Evolutionary conservation across 2,797 vertebrate genomes (phyloP).

Genomic region (Poeciliopsis turneri): DNA sequence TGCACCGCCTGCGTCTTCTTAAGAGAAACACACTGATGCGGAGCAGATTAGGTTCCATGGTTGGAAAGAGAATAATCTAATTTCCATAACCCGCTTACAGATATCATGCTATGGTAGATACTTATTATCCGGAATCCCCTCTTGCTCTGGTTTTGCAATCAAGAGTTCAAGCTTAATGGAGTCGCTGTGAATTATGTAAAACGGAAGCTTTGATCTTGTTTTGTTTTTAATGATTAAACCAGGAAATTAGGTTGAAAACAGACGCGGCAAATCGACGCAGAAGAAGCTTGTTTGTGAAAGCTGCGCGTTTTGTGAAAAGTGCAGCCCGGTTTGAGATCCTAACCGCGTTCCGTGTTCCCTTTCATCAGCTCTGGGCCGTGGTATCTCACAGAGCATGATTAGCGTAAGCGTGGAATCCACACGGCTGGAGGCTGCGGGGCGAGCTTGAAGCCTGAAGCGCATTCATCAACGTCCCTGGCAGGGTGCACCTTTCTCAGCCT

Average conservation of each 20-base stretch:
- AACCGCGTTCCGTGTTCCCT: constrained; percentile 57
- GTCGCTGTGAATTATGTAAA: constrained; percentile 33
- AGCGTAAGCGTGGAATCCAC: constrained; percentile 79
- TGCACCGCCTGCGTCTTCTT: constrained; percentile 24
- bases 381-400: constrained; percentile 81
- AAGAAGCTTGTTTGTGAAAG: constrained; percentile 21
- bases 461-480: constrained; percentile 86
- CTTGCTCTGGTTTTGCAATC: constrained; percentile 64
- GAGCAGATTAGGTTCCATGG: constrained; percentile 68
- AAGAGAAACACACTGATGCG: constrained; percentile 55
- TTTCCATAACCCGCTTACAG: constrained; percentile 72
- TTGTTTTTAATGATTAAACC: constrained; percentile 37
- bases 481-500: constrained; percentile 82
- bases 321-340: constrained; percentile 62
- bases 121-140: constrained; percentile 61
- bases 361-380: constrained; percentile 83
- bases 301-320: constrained; percentile 48
- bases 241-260: constrained; percentile 34
- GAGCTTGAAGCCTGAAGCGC: constrained; percentile 83
- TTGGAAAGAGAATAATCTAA: constrained; percentile 72
- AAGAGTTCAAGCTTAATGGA: constrained; percentile 48
- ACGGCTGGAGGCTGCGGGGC: constrained; percentile 75
- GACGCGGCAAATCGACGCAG: constrained; percentile 2
- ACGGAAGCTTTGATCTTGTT: constrained; percentile 49
- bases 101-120: constrained; percentile 60